Evolutionary conservation across 2,113 vertebrate species (phyloP), one percentile per base, ranked within the genome.

Genomic region (Bambusicola thoracicus): DNA sequence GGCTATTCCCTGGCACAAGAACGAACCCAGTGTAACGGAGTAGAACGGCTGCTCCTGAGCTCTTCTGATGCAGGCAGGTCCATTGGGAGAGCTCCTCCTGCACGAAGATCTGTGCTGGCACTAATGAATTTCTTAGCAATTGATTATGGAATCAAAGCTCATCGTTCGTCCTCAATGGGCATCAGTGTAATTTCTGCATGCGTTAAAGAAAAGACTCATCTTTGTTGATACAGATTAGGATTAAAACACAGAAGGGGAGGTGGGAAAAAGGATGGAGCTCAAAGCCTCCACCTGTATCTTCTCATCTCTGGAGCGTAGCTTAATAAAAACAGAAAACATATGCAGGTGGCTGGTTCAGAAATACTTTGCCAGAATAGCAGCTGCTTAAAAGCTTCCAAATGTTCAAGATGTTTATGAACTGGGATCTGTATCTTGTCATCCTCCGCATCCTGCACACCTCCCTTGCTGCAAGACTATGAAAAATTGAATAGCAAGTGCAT

Each of bases 311-410:
- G 68, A 91, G 77, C 58, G 75, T 77, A 90, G 81, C 66, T 92
- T 93, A 92, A 95, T 88, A 88, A 92, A 89, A 68, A 24, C 59
- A 63, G 67, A 92, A 84, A 85, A 72, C 92, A 90, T 85, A 82
- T 73, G 83, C 93, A 95, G 93, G 89, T 94, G 93, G 41, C 53
- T 90, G 76, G 62, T 68, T 88, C 72, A 66, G 87, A 93, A 92
- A 88, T 55, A 48, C 36, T 67, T 79, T 96, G 86, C 87, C 83
- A 92, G 72, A 43, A 58, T 16, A 92, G 70, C 89, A 94, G 85
- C 77, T 94, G 89, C 72, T 89, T 94, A 88, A 95, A 94, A 92
- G 89, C 72, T 91, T 93, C 93, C 92, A 95, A 92, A 94, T 77
- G 81, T 68, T 95, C 87, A 94, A 93, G 95, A 94, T 92, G 89